These are phyloP conservation scores for Pemphigus obesinymphae DNA, from an alignment of 1,140 invertebrate species.

Conservation along the genomic window DNA sequence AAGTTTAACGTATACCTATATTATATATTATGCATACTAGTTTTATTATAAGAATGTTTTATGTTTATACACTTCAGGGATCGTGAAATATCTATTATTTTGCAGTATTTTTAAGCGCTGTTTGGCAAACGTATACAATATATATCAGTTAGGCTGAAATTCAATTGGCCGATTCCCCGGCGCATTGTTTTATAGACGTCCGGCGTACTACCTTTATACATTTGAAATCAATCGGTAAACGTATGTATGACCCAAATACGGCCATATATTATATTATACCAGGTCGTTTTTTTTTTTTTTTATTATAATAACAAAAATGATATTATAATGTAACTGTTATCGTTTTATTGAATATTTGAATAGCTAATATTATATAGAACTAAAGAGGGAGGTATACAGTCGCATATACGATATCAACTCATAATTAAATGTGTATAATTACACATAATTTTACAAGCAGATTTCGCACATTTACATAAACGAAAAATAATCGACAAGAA, in stretches of 20 bases:
- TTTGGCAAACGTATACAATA: background rate
- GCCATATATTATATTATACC: no score
- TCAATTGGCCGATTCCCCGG: background rate
- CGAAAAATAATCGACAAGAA: no score
- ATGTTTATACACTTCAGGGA: background rate
- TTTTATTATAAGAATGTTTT: background rate
- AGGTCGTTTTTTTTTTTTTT: background rate
- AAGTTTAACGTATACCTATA: background rate
- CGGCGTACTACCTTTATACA: background rate
- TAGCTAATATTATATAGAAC: no score
- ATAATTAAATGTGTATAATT: no score
- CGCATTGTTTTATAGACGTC: background rate
- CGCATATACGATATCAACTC: no score
- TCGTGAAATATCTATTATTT: background rate
- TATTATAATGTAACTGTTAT: background rate
- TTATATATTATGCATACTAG: background rate
- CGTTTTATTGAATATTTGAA: no score
- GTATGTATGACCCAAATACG: background rate
- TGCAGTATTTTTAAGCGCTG: background rate
- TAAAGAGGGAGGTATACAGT: no score
- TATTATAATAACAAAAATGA: background rate
- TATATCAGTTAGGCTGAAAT: background rate
- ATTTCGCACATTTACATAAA: no score
- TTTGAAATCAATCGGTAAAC: background rate
- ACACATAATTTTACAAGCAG: no score